These are phyloP conservation scores for Venturia canescens DNA, from an alignment of 1,140 invertebrate species.

Conservation along the genomic window DNA sequence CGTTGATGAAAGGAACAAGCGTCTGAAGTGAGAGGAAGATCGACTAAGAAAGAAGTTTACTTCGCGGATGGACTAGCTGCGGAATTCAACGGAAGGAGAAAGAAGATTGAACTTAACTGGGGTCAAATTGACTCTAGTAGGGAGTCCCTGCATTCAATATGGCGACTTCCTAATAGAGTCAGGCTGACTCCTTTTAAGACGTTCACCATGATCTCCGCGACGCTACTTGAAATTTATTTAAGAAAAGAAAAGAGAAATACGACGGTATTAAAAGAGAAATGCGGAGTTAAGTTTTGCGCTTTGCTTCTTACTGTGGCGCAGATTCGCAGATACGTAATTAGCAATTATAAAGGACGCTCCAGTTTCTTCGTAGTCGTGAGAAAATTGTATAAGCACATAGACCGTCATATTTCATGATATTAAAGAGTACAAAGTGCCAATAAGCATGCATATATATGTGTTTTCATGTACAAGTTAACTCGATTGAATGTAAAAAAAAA, in stretches of 20 bases:
- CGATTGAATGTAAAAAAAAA: conserved; percentile 14
- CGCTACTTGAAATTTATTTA: conserved; percentile 26
- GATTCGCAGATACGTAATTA: not conserved
- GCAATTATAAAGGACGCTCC: not conserved
- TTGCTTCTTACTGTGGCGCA: not conserved
- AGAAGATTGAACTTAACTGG: conserved; percentile 83
- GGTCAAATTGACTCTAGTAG: conserved; percentile 98
- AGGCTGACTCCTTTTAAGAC: conserved; percentile 92
- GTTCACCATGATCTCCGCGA: conserved; percentile 66
- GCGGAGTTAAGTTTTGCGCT: not conserved
- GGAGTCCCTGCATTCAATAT: conserved; percentile 90
- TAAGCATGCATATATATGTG: not conserved
- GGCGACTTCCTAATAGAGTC: conserved; percentile 97
- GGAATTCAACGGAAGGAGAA: conserved; percentile 61
- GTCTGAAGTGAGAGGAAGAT: conserved; percentile 24
- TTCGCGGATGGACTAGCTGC: conserved; percentile 45
- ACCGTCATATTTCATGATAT: not conserved
- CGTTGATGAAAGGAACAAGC: conserved; percentile 37
- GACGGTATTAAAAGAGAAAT: not conserved
- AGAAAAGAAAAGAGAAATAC: not conserved
- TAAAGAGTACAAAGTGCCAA: not conserved
- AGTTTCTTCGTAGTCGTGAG: not conserved
- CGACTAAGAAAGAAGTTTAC: conserved; percentile 27
- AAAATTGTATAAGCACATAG: not conserved
- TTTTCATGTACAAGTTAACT: not conserved